Conservation (phyloP, 2,888 invertebrate species). For the Cheilosia soror region DNA sequence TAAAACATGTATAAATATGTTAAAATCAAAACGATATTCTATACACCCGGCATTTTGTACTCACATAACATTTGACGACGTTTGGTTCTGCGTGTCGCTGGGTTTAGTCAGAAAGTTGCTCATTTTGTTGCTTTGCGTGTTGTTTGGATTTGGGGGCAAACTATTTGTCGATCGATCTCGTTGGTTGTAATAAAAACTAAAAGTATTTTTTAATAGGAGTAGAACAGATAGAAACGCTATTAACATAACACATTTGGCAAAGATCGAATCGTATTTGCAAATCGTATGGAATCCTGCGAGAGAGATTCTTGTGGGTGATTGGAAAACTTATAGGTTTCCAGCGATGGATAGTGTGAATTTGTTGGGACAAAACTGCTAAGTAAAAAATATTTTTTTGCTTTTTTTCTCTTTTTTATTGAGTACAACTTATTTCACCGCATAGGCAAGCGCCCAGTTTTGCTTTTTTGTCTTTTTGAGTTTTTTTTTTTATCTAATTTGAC, state of each 20-base stretch:
- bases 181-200: slow-evolving; percentile 71
- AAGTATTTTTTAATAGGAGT: slow-evolving; percentile 71
- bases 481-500: slow-evolving; percentile 31
- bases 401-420: slow-evolving; percentile 40
- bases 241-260: slow-evolving; percentile 75
- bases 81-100: slow-evolving; percentile 32
- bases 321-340: not conserved
- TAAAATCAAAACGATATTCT: slow-evolving; percentile 7
- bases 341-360: not conserved
- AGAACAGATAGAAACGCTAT: slow-evolving; percentile 72
- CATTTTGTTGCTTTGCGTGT: slow-evolving; percentile 51
- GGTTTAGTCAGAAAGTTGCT: slow-evolving; percentile 67
- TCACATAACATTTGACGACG: slow-evolving; percentile 74
- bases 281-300: slow-evolving; percentile 19
- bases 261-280: slow-evolving; percentile 54
- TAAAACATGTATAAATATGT: slow-evolving; percentile 18
- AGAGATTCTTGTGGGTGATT: not conserved
- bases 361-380: slow-evolving; percentile 15
- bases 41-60: slow-evolving; percentile 57
- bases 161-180: slow-evolving; percentile 10
- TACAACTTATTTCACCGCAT: slow-evolving; percentile 62
- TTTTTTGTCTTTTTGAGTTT: slow-evolving; percentile 49
- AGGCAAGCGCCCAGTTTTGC: slow-evolving; percentile 72
- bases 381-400: slow-evolving; percentile 13
- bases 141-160: slow-evolving; percentile 10